Conservation (phyloP, 1,140 invertebrate species). For the Camponotus floridanus region DNA sequence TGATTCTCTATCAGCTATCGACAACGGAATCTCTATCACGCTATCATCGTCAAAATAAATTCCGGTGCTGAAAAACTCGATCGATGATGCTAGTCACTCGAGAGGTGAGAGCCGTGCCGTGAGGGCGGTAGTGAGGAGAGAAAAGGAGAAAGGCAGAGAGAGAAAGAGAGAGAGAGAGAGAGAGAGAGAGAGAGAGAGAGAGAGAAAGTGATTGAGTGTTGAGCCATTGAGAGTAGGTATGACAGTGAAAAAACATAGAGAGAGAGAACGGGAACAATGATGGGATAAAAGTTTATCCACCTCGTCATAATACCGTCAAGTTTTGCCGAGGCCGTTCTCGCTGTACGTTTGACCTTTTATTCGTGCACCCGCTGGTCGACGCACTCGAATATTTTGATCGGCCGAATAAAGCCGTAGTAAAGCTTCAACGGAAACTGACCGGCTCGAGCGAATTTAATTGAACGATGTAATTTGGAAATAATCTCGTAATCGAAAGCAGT, state of each 20-base stretch:
- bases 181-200: neutral
- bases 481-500: neutral
- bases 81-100: slow-evolving; percentile 75
- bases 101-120: slow-evolving; percentile 54
- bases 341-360: slow-evolving; percentile 36
- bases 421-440: neutral
- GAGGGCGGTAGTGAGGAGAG: slow-evolving; percentile 25
- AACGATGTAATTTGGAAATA: slow-evolving; percentile 1
- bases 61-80: slow-evolving; percentile 72
- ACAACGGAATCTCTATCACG: slow-evolving; percentile 23
- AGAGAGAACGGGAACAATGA: slow-evolving; percentile 17
- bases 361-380: slow-evolving; percentile 32
- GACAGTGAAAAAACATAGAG: slow-evolving; percentile 23
- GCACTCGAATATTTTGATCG: neutral
- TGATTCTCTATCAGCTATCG: neutral
- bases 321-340: slow-evolving; percentile 56
- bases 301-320: slow-evolving; percentile 41
- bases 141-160: neutral
- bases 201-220: slow-evolving; percentile 3
- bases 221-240: neutral
- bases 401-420: neutral
- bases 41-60: slow-evolving; percentile 72
- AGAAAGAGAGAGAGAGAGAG: neutral
- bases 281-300: slow-evolving; percentile 28
- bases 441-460: too few relatives aligned